phyloP scores from a whole-genome alignment of 2,888 invertebrate species.

The Pecten maximus region DNA sequence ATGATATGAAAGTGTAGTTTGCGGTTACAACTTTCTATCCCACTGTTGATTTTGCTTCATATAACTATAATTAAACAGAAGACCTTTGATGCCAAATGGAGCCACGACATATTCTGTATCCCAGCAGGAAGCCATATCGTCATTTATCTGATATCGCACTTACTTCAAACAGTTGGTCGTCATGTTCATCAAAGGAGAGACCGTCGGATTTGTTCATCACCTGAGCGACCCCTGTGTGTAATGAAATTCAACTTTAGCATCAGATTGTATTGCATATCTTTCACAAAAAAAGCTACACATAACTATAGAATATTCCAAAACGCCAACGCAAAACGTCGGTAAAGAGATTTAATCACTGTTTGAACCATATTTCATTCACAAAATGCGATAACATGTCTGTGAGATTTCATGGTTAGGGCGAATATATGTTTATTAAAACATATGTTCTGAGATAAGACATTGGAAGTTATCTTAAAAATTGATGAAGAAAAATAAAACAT shows the following conservation, averaged over 20 bases:
- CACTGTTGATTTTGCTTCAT: neutral
- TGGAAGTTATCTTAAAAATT: no score
- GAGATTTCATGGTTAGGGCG: no score
- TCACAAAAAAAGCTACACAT: slow-evolving; percentile 41
- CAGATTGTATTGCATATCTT: slow-evolving; percentile 46
- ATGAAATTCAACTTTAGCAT: neutral
- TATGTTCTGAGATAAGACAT: no score
- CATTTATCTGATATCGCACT: neutral
- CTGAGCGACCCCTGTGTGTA: slow-evolving; percentile 83
- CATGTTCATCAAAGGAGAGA: slow-evolving; percentile 84
- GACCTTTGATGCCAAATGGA: neutral
- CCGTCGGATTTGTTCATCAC: slow-evolving; percentile 84
- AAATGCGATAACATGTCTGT: no score
- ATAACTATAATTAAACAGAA: neutral
- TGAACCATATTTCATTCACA: no score
- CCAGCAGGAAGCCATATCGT: no score
- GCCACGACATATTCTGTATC: neutral
- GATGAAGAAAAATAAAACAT: no score
- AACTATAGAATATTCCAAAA: neutral
- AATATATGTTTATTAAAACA: no score
- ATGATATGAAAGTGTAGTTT: neutral
- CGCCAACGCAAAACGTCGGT: neutral
- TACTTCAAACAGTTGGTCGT: slow-evolving; percentile 85
- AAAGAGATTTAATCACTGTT: no score
- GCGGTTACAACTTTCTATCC: neutral